Evolutionary conservation across 2,113 vertebrate genomes (phyloP).

Genomic region (Gobio gobio): DNA sequence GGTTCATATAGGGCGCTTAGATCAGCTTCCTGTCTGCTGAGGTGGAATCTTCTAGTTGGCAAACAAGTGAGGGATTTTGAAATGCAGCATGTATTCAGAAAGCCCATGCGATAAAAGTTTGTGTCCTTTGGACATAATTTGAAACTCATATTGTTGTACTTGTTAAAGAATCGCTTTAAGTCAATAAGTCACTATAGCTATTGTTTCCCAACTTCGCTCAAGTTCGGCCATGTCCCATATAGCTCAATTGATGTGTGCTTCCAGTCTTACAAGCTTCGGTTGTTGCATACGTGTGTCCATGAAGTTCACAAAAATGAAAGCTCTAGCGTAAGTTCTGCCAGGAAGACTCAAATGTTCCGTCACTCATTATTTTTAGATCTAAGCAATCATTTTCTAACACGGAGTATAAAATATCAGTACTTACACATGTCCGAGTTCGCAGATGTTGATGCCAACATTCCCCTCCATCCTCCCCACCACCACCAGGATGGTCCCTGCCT

Average conservation of each 20-base stretch:
- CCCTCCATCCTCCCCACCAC: too few species aligned
- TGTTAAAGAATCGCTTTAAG: neutral
- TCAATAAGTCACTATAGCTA: neutral
- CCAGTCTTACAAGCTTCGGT: neutral
- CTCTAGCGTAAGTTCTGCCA: too few species aligned
- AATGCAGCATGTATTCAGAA: neutral
- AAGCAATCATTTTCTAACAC: too few species aligned
- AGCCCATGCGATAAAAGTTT: neutral
- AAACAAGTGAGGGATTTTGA: neutral
- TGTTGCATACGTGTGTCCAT: neutral
- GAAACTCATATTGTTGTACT: neutral
- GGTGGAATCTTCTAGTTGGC: constrained; percentile 10
- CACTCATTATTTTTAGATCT: too few species aligned
- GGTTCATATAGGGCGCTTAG: constrained; percentile 39
- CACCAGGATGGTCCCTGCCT: too few species aligned
- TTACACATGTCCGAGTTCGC: too few species aligned
- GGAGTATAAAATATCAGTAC: too few species aligned
- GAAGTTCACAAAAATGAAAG: neutral
- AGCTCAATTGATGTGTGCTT: neutral
- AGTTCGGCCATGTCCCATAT: neutral
- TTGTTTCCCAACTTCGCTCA: neutral
- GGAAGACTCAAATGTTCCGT: too few species aligned
- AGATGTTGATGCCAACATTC: too few species aligned
- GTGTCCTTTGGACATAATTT: neutral
- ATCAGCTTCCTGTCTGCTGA: constrained; percentile 37